Base-by-base conservation (phyloP, 1,140 invertebrate genomes). In the Diprion similis region DNA sequence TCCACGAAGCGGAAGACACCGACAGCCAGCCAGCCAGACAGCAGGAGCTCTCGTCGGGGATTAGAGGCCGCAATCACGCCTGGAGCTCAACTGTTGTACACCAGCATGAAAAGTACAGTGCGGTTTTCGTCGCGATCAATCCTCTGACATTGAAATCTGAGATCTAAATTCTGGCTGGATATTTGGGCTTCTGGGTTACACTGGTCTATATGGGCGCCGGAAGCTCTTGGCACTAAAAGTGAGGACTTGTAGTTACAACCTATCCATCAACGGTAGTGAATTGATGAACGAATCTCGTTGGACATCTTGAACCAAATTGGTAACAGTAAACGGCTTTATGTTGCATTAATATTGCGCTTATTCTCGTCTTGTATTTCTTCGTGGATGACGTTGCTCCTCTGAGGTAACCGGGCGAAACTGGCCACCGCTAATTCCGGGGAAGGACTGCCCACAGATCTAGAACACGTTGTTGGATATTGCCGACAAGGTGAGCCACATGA, bases 11-110 rank as follows among this genome's bases (percentile, higher is more conserved):
- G 51, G n/a, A 37, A 59, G 51, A 59, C 8, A 59, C 51, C 51
- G 51, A 59, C 51, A 59, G 51, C 11, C 24, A 37, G 24, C 24
- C 24, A 37, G 24, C 51, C 11, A 37, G 51, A 59, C 51, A 37
- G 24, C 24, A 4, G 11, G 51, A 59, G 51, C 51, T 59, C 11
- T 37, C 6, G 37, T 13, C 66, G 17, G 66, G 37, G 66, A 68
- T 68, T 68, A 45, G 7, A 68, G 66, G 37, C 15, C 17, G 66
- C 66, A 68, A 68, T 68, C 66, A 68, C 8, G 66, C 66, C 66
- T 68, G 15, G 37, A 45, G 66, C 59, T 37, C 51, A 9, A 59
- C 51, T 59, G 51, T 37, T 37, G 24, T 37, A 37, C 24, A 37
- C 24, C 24, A 37, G 24, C 24, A 4, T 15, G 51, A 13, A 59